A percentile compares a stretch with the other conserved stretches of the same genome.
phyloP scores from a whole-genome alignment of 1,140 invertebrate species.

The Macrobrachium rosenbergii region DNA sequence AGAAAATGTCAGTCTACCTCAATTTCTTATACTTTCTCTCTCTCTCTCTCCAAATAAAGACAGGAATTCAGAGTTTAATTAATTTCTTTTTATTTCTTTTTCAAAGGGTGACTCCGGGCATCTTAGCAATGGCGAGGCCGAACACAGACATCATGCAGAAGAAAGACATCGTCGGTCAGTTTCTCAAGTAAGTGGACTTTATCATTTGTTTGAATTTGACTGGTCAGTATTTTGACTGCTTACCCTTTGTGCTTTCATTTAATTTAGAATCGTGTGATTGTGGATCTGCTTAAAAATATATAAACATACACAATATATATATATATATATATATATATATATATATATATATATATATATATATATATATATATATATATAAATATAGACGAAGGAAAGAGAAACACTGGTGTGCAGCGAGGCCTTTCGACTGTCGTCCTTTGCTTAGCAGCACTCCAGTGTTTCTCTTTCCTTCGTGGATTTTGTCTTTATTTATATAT shows the following conservation, averaged over 20 bases:
- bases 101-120: conserved; percentile 87
- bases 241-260: neutral
- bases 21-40: no score
- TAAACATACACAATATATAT: no score
- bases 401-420: no score
- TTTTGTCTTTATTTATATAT: no score
- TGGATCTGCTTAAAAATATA: no score
- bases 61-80: neutral
- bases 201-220: neutral
- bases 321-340: neutral
- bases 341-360: no score
- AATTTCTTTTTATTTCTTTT: neutral
- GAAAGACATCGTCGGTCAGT: conserved; percentile 83
- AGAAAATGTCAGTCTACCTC: no score
- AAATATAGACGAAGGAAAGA: no score
- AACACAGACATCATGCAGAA: conserved; percentile 81
- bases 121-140: conserved; percentile 89
- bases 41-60: neutral
- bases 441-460: no score
- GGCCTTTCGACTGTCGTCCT: no score
- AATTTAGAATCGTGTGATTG: no score
- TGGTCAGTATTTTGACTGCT: neutral
- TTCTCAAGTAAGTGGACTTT: conserved; percentile 77
- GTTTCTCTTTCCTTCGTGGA: no score
- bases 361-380: neutral